Evolutionary conservation across 2,797 vertebrate genomes (phyloP).

Genomic region (Chelon auratus): DNA sequence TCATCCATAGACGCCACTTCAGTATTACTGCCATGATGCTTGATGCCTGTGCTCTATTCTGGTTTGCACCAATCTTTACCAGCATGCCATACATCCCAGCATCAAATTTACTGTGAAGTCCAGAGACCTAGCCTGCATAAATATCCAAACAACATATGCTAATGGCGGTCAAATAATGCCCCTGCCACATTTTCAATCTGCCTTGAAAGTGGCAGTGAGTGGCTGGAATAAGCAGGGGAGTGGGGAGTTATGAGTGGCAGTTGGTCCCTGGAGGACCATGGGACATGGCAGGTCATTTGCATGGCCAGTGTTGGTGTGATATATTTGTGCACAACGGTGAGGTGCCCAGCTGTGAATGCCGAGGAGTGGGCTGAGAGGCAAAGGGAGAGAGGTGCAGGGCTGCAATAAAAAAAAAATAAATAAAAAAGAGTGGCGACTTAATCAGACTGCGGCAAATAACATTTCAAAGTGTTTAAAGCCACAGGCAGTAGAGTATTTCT

Average conservation of each 20-base stretch:
- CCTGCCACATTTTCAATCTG: slow-evolving; percentile 59
- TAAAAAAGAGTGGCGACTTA: slow-evolving; percentile 41
- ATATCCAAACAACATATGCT: slow-evolving; percentile 47
- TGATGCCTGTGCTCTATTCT: slow-evolving; percentile 25
- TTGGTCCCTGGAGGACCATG: slow-evolving; percentile 46
- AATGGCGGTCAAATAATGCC: slow-evolving; percentile 45
- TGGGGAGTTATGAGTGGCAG: slow-evolving; percentile 66
- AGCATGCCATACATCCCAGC: slow-evolving; percentile 23
- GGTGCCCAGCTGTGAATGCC: slow-evolving; percentile 42
- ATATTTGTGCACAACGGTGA: slow-evolving; percentile 48
- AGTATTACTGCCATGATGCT: background rate
- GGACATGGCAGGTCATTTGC: slow-evolving; percentile 73
- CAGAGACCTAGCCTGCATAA: slow-evolving; percentile 30
- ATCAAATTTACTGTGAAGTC: slow-evolving; percentile 39
- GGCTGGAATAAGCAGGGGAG: slow-evolving; percentile 58
- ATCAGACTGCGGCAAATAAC: slow-evolving; percentile 55
- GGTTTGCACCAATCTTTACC: slow-evolving; percentile 20
- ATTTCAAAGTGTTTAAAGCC: slow-evolving; percentile 55
- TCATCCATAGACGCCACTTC: background rate
- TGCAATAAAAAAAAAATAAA: slow-evolving; percentile 46
- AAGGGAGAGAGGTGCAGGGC: slow-evolving; percentile 28
- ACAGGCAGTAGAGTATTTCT: slow-evolving; percentile 40
- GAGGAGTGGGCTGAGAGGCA: slow-evolving; percentile 11
- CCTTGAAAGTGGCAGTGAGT: slow-evolving; percentile 51
- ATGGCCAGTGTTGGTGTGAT: slow-evolving; percentile 61